Conservation (phyloP, 2,113 vertebrate genomes). For the Crocuta crocuta region DNA sequence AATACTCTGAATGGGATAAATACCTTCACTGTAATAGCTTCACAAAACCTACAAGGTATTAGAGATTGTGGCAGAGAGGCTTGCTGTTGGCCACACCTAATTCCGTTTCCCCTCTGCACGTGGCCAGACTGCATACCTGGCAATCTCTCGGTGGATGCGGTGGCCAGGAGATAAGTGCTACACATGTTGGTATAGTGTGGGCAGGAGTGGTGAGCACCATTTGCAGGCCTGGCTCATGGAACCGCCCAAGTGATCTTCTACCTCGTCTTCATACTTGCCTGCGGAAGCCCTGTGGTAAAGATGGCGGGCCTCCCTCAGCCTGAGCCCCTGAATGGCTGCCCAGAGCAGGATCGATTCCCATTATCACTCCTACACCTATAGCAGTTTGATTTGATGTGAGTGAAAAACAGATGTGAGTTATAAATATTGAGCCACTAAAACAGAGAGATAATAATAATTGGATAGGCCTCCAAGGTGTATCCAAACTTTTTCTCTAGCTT, state of each 20-base stretch:
- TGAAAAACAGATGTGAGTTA: background rate
- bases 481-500: background rate
- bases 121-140: background rate
- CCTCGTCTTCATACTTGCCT: background rate
- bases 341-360: background rate
- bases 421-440: background rate
- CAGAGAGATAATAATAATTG: background rate
- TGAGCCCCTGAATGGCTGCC: background rate
- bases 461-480: background rate
- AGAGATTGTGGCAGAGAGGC: background rate
- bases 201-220: background rate
- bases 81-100: accelerated
- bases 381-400: background rate
- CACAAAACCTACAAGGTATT: background rate
- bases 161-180: background rate
- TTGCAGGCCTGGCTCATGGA: background rate
- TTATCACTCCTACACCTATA: accelerated
- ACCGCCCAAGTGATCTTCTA: accelerated
- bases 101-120: background rate
- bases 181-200: background rate
- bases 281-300: background rate
- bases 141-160: no score
- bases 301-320: background rate
- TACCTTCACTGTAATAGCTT: background rate
- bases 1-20: background rate